Base-by-base conservation (phyloP, 2,797 vertebrate genomes). In the Falco cherrug region DNA sequence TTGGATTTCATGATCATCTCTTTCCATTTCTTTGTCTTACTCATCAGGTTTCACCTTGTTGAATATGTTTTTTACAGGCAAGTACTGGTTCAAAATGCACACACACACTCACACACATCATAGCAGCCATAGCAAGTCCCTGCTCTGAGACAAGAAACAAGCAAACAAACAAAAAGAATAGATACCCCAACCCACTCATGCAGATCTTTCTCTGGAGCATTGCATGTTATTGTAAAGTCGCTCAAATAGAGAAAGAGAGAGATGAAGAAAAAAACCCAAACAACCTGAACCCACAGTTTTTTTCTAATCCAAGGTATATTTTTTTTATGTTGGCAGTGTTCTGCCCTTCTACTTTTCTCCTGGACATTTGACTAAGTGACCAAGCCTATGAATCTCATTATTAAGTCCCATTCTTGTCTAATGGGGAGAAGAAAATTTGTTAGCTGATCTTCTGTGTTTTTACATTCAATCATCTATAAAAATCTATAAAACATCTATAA, bases 41-140 rank as follows among this genome's bases (percentile, higher is more conserved):
- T 96, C 93, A 84, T 57, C 53, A 56, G 64, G 56, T 92, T 94
- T 97, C 59, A 73, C 75, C 75, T 94, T 47, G 48, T 53, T 93
- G 89, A 90, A 90, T 89, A 16, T 13, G 75, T 75, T 85, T 95
- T 97, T 87, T 84, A 93, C 56, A 90, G 41, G n/a, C 15, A 79
- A 57, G 48, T 26, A 21, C 24, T 45, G 22, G 59, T 69, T 91
- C 74, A 80, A 87, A 93, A 92, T 64, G 28, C 2, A 22, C 37
- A 65, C 63, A 22, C 37, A 68, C 35, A 35, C 35, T 35, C 63
- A 21, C 9, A 65, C 28, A 63, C 10, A 45, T 45, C 0, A 1
- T n/a, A 70, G 37, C 31, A 92, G 35, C 41, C 29, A 15, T 56
- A 88, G 59, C 1, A 4, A 91, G 63, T 76, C 18, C 41, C 60